Evolutionary conservation across 2,797 vertebrate species (phyloP), one percentile per base, ranked within the genome.

Genomic region (Cossypha dichroa): DNA sequence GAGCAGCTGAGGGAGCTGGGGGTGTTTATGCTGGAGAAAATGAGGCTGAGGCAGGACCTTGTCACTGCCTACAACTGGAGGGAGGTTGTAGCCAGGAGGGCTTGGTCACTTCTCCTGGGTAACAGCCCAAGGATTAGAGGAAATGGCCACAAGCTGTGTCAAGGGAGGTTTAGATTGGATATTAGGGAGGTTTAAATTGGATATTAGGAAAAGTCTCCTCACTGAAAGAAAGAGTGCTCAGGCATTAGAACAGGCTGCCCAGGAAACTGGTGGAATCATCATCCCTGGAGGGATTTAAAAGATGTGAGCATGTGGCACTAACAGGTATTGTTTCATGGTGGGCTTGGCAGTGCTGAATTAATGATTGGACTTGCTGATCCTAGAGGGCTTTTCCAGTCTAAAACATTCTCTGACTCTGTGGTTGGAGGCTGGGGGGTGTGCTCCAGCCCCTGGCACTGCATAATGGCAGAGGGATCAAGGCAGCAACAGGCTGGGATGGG

Each of bases 381-480:
- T n/a, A 5, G 41, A 68, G 34, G 46, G 4, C 28, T 81, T 73
- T 74, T 54, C 15, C 22, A 48, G n/a, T 11, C 15, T 26, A 23
- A 67, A 74, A 22, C 11, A 22, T 46, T 67, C 12, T n/a, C 1
- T 11, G 33, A 29, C 31, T 66, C 51, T 17, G 0, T 52, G 25
- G 16, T 12, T 75, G 74, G 56, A 82, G 33, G 38, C 31, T 33
- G 36, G 38, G 46, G 29, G 38, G 10, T 33, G 16, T 46, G 59
- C 67, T 68, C 31, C n/a, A 72, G 43, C 6, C 33, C 17, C 54
- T 5, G 6, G 19, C 40, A 43, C 38, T 33, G 26, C 34, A 41
- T 23, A 22, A 18, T 0, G 0, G 38, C 51, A 80, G 19, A 45
- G 17, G 13, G 20, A 19, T 34, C 28, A 12, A 29, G 36, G 40